Percentiles rank a stretch among this genome's conserved stretches.
These are phyloP conservation scores for Tautogolabrus adspersus DNA, from an alignment of 2,113 vertebrate genomes.

Conservation along the genomic window DNA sequence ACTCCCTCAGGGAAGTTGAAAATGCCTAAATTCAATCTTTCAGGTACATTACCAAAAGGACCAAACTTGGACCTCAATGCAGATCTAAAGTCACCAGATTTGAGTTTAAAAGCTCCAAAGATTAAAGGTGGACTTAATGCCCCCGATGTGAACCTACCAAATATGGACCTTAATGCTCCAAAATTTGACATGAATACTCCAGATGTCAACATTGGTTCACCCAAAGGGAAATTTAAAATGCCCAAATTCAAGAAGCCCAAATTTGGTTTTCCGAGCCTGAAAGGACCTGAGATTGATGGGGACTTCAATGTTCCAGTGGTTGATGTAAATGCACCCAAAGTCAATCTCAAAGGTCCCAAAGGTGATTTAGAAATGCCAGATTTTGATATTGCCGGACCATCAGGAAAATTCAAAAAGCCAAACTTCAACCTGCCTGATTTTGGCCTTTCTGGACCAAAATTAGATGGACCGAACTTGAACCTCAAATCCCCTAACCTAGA, in stretches of 20 bases:
- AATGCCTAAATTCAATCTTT: constrained; percentile 40
- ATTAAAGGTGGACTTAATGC: constrained; percentile 62
- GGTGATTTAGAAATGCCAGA: constrained; percentile 10
- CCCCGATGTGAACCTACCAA: constrained; percentile 53
- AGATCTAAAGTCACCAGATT: background rate
- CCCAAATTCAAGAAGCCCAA: constrained; percentile 70
- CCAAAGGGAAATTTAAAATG: constrained; percentile 50
- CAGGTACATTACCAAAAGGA: constrained; percentile 41
- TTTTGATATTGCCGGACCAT: constrained; percentile 41
- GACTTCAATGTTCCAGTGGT: constrained; percentile 36
- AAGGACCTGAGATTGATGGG: constrained; percentile 64
- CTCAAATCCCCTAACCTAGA: constrained; percentile 44
- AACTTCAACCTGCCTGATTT: constrained; percentile 52
- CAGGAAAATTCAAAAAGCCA: constrained; percentile 62
- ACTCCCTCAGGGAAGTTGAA: constrained; percentile 47
- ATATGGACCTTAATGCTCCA: constrained; percentile 56
- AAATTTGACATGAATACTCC: constrained; percentile 64
- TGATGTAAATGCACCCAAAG: constrained; percentile 51
- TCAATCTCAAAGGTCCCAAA: constrained; percentile 50
- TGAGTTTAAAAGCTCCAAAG: constrained; percentile 55
- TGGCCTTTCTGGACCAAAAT: constrained; percentile 34
- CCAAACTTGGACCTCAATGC: constrained; percentile 41
- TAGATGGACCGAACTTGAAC: constrained; percentile 24
- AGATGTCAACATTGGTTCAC: constrained; percentile 49
- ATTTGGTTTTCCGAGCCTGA: constrained; percentile 39